phyloP scores from a whole-genome alignment of 1,140 invertebrate species.

The Stegodyphus mimosarum region DNA sequence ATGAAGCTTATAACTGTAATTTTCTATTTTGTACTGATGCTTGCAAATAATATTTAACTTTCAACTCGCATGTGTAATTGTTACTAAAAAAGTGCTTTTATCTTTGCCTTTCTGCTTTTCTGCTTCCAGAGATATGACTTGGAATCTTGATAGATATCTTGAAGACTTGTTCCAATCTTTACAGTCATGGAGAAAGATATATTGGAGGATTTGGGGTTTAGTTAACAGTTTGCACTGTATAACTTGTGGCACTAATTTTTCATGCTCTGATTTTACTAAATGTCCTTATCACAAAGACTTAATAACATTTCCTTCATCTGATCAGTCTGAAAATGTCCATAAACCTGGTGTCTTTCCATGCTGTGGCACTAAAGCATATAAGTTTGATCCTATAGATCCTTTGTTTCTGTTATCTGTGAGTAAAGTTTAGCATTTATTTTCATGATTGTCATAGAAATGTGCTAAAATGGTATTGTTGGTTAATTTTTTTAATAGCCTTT shows the following conservation, averaged over 20 bases:
- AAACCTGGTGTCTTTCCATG: conserved; percentile 50
- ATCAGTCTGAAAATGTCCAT: conserved; percentile 31
- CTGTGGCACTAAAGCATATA: conserved; percentile 50
- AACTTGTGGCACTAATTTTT: conserved; percentile 46
- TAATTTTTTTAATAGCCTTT: no score
- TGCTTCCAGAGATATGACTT: conserved; percentile 50
- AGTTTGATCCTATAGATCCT: conserved; percentile 60
- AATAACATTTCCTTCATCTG: conserved; percentile 18
- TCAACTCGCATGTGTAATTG: background rate
- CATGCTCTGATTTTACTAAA: conserved; percentile 52
- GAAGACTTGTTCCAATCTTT: conserved; percentile 39
- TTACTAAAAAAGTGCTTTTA: background rate
- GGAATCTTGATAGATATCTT: conserved; percentile 52
- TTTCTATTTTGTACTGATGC: no score
- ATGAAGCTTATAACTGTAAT: no score
- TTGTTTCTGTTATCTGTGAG: conserved; percentile 49
- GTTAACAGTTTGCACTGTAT: conserved; percentile 47
- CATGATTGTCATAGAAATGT: no score
- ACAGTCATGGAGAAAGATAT: conserved; percentile 59
- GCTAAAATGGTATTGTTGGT: no score
- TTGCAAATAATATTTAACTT: background rate
- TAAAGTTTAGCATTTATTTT: background rate
- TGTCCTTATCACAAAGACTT: conserved; percentile 55
- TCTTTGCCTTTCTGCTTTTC: background rate
- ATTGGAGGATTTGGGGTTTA: conserved; percentile 57